These are phyloP conservation scores for Vanessa tameamea DNA, from an alignment of 1,140 invertebrate genomes.

Conservation along the genomic window DNA sequence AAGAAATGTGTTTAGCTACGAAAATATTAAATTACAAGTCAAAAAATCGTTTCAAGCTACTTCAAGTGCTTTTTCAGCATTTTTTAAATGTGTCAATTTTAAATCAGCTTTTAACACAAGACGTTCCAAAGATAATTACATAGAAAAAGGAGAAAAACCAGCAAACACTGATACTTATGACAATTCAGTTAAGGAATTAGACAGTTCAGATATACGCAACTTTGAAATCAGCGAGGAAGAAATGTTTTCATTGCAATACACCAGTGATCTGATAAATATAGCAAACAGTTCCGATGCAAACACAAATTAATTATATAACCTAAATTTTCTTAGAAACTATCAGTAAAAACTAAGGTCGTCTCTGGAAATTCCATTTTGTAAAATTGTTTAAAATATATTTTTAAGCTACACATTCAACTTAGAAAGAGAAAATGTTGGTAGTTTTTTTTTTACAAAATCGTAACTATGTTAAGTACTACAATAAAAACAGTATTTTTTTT, in stretches of 20 bases:
- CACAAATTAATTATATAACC: background rate
- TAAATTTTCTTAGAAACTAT: background rate
- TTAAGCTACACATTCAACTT: too few species aligned
- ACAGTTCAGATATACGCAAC: background rate
- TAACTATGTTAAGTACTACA: too few species aligned
- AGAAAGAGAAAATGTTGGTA: too few species aligned
- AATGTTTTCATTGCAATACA: conserved; percentile 7
- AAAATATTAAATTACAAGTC: background rate
- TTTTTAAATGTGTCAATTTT: background rate
- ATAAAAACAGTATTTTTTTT: too few species aligned
- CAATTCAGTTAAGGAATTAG: background rate
- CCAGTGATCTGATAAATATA: background rate
- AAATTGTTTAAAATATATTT: too few species aligned
- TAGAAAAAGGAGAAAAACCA: background rate
- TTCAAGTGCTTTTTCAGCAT: background rate
- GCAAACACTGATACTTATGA: background rate
- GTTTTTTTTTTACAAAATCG: too few species aligned
- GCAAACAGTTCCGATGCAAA: background rate
- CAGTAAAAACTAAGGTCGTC: background rate
- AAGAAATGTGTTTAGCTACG: background rate
- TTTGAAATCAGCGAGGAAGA: conserved; percentile 6
- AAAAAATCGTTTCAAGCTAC: conserved; percentile 14
- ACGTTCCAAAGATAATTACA: background rate
- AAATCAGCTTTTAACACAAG: background rate
- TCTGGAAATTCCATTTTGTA: too few species aligned